Evolutionary conservation across 2,113 vertebrate genomes (phyloP).

Genomic region (Callaeas wilsoni): DNA sequence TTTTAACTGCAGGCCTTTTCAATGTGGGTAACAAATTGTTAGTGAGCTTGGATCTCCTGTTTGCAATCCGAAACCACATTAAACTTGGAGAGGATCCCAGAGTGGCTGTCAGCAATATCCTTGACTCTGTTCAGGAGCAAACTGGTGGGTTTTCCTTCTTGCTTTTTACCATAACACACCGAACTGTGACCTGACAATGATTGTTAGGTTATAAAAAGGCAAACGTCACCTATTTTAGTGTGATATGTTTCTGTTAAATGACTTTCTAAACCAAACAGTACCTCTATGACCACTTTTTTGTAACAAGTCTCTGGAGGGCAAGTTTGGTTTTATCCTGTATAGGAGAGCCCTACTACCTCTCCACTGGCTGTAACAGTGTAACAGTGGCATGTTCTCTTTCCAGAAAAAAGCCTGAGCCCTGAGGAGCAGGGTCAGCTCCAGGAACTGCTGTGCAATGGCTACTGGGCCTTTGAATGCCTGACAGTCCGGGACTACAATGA

Average conservation of each 20-base stretch:
- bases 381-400: conserved; percentile 17
- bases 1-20: conserved; percentile 85
- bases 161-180: background rate
- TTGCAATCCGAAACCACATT: conserved; percentile 86
- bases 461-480: conserved; percentile 96
- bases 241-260: background rate
- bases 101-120: conserved; percentile 71
- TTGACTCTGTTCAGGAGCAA: conserved; percentile 82
- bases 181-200: background rate
- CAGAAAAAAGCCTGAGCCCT: conserved; percentile 79
- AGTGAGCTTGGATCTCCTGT: conserved; percentile 91
- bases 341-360: background rate
- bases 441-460: conserved; percentile 90
- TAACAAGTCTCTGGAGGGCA: background rate
- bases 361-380: background rate
- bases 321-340: background rate
- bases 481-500: conserved; percentile 96
- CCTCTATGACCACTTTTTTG: background rate
- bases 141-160: conserved; percentile 71
- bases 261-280: background rate
- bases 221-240: background rate
- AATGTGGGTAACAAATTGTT: conserved; percentile 93
- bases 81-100: conserved; percentile 85
- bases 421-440: conserved; percentile 79
- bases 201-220: background rate